Percentiles rank a stretch among this genome's conserved stretches.
These are phyloP conservation scores for Dascillus cervinus DNA, from an alignment of 2,888 invertebrate species.

Conservation along the genomic window DNA sequence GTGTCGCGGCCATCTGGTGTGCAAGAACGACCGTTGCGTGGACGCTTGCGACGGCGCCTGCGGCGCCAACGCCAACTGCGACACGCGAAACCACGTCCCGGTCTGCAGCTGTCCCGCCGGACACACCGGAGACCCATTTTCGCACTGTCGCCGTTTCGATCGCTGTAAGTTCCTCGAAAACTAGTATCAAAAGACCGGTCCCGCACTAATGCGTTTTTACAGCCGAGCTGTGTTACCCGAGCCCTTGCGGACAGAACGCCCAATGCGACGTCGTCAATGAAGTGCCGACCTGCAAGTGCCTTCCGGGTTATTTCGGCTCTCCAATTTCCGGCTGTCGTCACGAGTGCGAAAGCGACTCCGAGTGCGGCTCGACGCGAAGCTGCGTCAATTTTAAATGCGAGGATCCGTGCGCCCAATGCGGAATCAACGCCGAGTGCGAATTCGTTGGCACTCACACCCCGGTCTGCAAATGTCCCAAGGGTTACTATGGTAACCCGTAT, in stretches of 20 bases:
- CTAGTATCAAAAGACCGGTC: too few relatives aligned
- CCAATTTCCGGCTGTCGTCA: conserved; percentile 72
- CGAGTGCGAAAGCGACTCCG: conserved; percentile 72
- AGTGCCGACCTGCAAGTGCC: conserved; percentile 72
- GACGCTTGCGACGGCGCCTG: conserved; percentile 73
- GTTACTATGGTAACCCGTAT: conserved; percentile 72
- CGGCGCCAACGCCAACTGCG: conserved; percentile 68
- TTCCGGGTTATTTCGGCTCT: conserved; percentile 68
- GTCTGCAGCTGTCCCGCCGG: conserved; percentile 71
- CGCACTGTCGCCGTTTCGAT: conserved; percentile 61
- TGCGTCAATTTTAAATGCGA: conserved; percentile 71
- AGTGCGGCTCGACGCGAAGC: conserved; percentile 62
- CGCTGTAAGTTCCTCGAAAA: conserved; percentile 53
- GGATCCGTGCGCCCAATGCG: conserved; percentile 69
- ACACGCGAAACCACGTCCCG: conserved; percentile 68
- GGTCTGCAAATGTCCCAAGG: conserved; percentile 73
- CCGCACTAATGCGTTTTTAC: too few relatives aligned
- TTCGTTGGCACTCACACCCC: conserved; percentile 67
- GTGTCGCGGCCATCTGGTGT: conserved; percentile 63
- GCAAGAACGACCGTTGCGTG: conserved; percentile 68
- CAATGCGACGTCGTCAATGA: conserved; percentile 70
- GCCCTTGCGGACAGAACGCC: conserved; percentile 74
- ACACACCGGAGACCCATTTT: conserved; percentile 73
- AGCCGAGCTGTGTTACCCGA: conserved; percentile 80
- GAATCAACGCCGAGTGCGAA: conserved; percentile 69